These are phyloP conservation scores for Oncorhynchus tshawytscha DNA, from an alignment of 2,113 vertebrate species.

Conservation along the genomic window DNA sequence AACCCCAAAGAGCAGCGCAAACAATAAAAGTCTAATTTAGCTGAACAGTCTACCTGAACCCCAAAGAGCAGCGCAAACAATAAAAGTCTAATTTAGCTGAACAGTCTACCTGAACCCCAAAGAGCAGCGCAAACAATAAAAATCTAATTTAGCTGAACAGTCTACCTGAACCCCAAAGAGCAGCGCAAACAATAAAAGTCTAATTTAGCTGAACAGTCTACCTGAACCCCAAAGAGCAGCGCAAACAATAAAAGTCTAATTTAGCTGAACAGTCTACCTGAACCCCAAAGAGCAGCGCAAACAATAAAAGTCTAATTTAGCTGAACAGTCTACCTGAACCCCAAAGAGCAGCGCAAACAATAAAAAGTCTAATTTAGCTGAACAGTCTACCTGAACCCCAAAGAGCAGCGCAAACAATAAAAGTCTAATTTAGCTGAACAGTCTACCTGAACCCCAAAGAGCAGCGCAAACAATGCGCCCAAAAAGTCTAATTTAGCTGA, in stretches of 20 bases:
- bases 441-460: too few species aligned
- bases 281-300: not conserved
- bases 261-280: too few species aligned
- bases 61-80: slow-evolving; percentile 6
- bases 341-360: slow-evolving; percentile 6
- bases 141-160: too few species aligned
- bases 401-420: slow-evolving; percentile 16
- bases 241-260: slow-evolving; percentile 20
- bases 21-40: slow-evolving; percentile 22
- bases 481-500: slow-evolving; percentile 9
- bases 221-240: too few species aligned
- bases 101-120: too few species aligned
- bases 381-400: too few species aligned
- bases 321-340: too few species aligned
- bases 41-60: too few species aligned
- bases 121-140: slow-evolving; percentile 19
- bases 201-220: too few species aligned
- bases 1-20: not conserved
- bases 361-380: slow-evolving; percentile 11
- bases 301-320: slow-evolving; percentile 22
- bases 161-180: too few species aligned
- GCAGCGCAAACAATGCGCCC: slow-evolving; percentile 14
- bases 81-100: slow-evolving; percentile 10
- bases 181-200: slow-evolving; percentile 18
- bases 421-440: not conserved